These are phyloP conservation scores for Acanthis flammea DNA, from an alignment of 2,797 vertebrate genomes.

Conservation along the genomic window DNA sequence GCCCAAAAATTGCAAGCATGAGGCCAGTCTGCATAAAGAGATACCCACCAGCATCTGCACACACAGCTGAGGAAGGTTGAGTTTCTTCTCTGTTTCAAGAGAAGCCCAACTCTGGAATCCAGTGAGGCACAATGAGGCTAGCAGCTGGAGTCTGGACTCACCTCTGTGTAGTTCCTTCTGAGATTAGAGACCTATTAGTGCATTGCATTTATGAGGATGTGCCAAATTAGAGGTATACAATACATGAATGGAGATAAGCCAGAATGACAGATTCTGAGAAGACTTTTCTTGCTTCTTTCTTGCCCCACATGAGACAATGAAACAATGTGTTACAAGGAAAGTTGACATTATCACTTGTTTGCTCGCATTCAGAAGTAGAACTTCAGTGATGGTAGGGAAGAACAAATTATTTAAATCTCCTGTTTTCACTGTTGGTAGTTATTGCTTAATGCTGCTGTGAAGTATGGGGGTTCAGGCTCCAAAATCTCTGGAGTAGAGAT, in stretches of 20 bases:
- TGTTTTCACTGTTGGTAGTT: background rate
- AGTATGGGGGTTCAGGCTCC: background rate
- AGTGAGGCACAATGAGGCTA: rapidly evolving
- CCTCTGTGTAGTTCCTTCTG: too few species aligned
- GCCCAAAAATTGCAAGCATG: background rate
- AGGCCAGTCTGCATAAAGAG: background rate
- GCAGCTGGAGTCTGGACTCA: rapidly evolving
- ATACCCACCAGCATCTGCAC: background rate
- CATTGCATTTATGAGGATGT: background rate
- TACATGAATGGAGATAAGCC: background rate
- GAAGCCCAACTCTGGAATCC: background rate
- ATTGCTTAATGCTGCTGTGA: background rate
- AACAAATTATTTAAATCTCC: background rate
- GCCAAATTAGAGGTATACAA: background rate
- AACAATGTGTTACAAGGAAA: background rate
- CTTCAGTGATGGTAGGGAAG: background rate
- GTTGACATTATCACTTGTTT: background rate
- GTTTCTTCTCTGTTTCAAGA: background rate
- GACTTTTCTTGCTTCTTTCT: background rate
- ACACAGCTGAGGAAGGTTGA: too few species aligned
- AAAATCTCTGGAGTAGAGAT: background rate
- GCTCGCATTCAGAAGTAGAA: background rate
- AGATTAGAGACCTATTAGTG: background rate
- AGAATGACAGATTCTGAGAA: background rate
- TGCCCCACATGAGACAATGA: background rate